Conservation (phyloP, 2,797 vertebrate genomes). For the Acomys russatus region DNA sequence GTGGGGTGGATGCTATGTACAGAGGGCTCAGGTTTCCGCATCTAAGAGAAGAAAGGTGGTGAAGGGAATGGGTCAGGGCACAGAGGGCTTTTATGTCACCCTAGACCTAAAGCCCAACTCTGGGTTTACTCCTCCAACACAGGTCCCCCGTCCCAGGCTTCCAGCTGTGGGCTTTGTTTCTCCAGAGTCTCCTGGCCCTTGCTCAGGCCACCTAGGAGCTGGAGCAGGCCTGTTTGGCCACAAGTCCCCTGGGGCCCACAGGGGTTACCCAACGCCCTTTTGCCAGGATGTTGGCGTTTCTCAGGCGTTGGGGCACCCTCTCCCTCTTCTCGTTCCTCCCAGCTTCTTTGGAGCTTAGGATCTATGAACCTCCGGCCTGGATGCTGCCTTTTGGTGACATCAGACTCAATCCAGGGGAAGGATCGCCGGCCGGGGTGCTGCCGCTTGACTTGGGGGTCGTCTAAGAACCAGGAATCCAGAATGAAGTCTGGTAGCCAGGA, state of each 20-base stretch:
- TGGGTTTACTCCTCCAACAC: conserved; percentile 84
- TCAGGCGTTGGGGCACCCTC: conserved; percentile 85
- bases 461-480: not conserved
- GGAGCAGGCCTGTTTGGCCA: conserved; percentile 90
- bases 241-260: conserved; percentile 91
- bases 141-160: conserved; percentile 88
- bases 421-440: conserved; percentile 93
- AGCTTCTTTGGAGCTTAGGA: conserved; percentile 67
- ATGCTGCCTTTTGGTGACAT: conserved; percentile 92
- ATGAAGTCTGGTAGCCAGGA: not conserved
- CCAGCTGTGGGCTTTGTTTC: conserved; percentile 79
- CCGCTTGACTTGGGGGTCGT: conserved; percentile 89
- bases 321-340: conserved; percentile 74
- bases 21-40: not conserved
- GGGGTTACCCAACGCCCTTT: conserved; percentile 88
- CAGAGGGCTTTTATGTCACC: not conserved
- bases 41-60: not conserved
- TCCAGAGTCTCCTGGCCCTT: conserved; percentile 80
- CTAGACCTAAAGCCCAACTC: not conserved
- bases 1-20: not conserved
- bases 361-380: conserved; percentile 90
- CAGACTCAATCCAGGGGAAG: conserved; percentile 79
- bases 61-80: not conserved
- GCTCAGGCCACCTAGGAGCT: conserved; percentile 91
- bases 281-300: conserved; percentile 94